Percentiles rank a stretch among this genome's conserved stretches.
Evolutionary conservation across 2,888 invertebrate genomes (phyloP).

Genomic region (Melieria crassipennis): DNA sequence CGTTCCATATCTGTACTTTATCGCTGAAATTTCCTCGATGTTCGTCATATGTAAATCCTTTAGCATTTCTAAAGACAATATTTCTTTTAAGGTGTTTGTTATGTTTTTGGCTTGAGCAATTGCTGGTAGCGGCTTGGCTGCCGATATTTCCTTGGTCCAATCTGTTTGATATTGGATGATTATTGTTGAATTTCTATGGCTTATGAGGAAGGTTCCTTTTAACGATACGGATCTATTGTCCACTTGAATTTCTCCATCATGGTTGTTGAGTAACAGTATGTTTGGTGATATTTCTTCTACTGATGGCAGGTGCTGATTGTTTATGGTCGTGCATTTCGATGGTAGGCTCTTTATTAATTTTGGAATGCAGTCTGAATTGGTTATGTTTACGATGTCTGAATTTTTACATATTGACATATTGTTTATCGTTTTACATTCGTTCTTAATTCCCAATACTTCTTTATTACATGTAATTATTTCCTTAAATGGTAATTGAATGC

Average conservation of each 20-base stretch:
- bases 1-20: conserved; percentile 20
- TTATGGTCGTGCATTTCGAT: conserved; percentile 4
- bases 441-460: not conserved
- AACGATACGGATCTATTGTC: not conserved
- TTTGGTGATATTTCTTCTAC: conserved; percentile 18
- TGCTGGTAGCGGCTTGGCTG: not conserved
- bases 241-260: conserved; percentile 12
- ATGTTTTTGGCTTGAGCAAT: conserved; percentile 19
- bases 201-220: not conserved
- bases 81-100: conserved; percentile 20
- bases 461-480: not conserved
- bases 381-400: not conserved
- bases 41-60: conserved; percentile 17
- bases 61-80: conserved; percentile 12
- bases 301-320: conserved; percentile 8
- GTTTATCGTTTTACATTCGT: not conserved
- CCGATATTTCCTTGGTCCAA: not conserved
- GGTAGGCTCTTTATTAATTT: not conserved
- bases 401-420: not conserved
- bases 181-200: not conserved
- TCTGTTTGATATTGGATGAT: not conserved
- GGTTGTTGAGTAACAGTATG: conserved; percentile 24
- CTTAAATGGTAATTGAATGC: conserved; percentile 6
- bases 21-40: conserved; percentile 12
- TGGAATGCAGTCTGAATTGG: conserved; percentile 2